Percentiles rank a stretch among this genome's conserved stretches.
These are phyloP conservation scores for Ormyrus nitidulus DNA, from an alignment of 2,888 invertebrate species.

Conservation along the genomic window DNA sequence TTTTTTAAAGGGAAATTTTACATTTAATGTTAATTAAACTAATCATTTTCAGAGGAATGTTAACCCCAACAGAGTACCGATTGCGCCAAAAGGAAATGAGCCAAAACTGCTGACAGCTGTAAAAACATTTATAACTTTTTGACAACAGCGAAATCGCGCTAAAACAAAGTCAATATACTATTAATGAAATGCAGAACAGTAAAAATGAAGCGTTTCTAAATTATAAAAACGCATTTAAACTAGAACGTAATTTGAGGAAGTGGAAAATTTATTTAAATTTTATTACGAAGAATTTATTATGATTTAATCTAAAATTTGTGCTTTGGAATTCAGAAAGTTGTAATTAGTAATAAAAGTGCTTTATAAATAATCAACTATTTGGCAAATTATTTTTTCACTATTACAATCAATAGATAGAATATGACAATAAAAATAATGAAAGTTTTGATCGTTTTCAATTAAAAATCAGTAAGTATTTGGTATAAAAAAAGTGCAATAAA, in stretches of 20 bases:
- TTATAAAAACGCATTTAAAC: too few species aligned
- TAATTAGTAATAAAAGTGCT: slow-evolving; percentile 43
- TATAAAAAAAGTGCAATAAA: too few species aligned
- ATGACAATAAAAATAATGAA: too few species aligned
- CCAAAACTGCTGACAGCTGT: slow-evolving; percentile 59
- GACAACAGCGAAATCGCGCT: slow-evolving; percentile 21
- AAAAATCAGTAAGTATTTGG: too few species aligned
- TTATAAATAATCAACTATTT: too few species aligned
- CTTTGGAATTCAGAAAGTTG: slow-evolving; percentile 17
- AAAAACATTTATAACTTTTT: slow-evolving; percentile 46
- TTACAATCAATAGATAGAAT: too few species aligned
- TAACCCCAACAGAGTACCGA: slow-evolving; percentile 84
- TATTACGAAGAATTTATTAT: too few species aligned
- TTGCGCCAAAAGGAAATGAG: slow-evolving; percentile 77
- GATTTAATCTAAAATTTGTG: slow-evolving; percentile 11
- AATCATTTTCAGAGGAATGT: slow-evolving; percentile 80
- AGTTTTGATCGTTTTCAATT: too few species aligned
- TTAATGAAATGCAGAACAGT: background rate
- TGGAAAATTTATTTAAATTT: too few species aligned
- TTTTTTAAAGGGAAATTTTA: background rate
- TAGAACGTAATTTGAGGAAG: too few species aligned
- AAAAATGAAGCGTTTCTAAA: background rate
- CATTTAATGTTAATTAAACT: too few species aligned
- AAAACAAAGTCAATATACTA: slow-evolving; percentile 21
- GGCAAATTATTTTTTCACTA: too few species aligned